Evolutionary conservation across 2,113 vertebrate genomes (phyloP), one percentile per base, ranked within the genome.

Genomic region (Labrus mixtus): DNA sequence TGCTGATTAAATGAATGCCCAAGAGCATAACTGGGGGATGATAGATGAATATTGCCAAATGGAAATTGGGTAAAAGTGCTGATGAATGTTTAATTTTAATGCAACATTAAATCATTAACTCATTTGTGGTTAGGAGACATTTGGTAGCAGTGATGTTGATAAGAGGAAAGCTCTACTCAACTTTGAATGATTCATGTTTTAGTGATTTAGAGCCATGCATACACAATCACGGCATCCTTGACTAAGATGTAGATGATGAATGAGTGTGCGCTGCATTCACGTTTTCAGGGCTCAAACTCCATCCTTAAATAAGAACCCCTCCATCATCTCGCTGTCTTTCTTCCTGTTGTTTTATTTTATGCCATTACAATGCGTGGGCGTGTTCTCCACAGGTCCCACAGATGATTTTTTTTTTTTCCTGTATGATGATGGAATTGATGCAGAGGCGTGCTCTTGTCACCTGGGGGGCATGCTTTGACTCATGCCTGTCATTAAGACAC

Each of bases 361-460:
- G 60, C 65, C 8, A 25, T 73, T 57, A 73, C 25, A 15, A 81
- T 65, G 87, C 36, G 78, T 88, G 67, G 84, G 83, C 76, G 53
- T 33, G 48, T 63, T 65, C 85, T 83, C 68, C 69, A 72, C 46
- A 20, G 59, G 51, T 78, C 56, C 75, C 78, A 69, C 81, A 69
- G 59, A 88, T 86, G 65, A 84, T 87, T 87, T 76, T 76, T 82
- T 76, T 82, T 80, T 6, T 5, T 6, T 6, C 29, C 81, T 68
- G 51, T 84, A 60, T 73, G 81, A 92, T 81, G 81, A 51, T 82
- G 69, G 75, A 65, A 78, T 69, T 78, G 76, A 86, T 79, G 87
- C 68, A 69, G 81, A 87, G 91, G 82, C 80, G 73, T 83, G 70
- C 65, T 80, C 65, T 64, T 23, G 5, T 85, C 76, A 90, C 83